A percentile compares a stretch with the other conserved stretches of the same genome.
phyloP scores from a whole-genome alignment of 2,888 invertebrate genomes.

The Notodonta dromedarius region DNA sequence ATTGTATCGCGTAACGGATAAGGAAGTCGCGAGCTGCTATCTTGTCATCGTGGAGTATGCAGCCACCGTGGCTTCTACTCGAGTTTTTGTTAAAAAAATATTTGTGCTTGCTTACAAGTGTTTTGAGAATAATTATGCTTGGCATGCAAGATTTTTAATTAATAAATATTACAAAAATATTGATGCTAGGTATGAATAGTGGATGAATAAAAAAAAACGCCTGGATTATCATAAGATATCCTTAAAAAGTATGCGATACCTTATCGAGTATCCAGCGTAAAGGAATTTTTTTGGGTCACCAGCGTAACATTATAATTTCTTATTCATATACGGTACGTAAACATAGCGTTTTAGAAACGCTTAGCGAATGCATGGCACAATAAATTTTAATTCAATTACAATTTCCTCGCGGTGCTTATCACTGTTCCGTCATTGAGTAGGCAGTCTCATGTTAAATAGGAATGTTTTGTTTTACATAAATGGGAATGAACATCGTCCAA shows the following conservation, averaged over 20 bases:
- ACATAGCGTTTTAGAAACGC: constrained; percentile 21
- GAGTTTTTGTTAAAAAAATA: background rate
- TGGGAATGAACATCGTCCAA: constrained; percentile 41
- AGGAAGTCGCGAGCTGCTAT: constrained; percentile 69
- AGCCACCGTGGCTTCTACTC: constrained; percentile 45
- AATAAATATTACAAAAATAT: background rate
- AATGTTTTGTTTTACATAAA: constrained; percentile 46
- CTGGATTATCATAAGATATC: no score
- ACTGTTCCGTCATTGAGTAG: constrained; percentile 42
- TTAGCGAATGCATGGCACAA: constrained; percentile 21
- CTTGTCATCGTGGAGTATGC: constrained; percentile 61
- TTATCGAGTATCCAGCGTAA: no score
- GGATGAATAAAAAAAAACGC: no score
- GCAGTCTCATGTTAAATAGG: constrained; percentile 40
- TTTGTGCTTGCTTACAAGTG: background rate
- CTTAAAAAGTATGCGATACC: no score
- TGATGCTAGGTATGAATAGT: background rate
- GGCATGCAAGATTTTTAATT: background rate
- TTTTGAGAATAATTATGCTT: background rate
- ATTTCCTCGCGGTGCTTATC: constrained; percentile 43
- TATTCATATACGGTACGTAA: background rate
- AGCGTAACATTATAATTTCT: no score
- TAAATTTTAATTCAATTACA: constrained; percentile 41
- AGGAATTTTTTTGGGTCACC: no score
- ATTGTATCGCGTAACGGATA: constrained; percentile 76